These are phyloP conservation scores for Cacatua alba DNA, from an alignment of 2,113 vertebrate genomes.

Conservation along the genomic window DNA sequence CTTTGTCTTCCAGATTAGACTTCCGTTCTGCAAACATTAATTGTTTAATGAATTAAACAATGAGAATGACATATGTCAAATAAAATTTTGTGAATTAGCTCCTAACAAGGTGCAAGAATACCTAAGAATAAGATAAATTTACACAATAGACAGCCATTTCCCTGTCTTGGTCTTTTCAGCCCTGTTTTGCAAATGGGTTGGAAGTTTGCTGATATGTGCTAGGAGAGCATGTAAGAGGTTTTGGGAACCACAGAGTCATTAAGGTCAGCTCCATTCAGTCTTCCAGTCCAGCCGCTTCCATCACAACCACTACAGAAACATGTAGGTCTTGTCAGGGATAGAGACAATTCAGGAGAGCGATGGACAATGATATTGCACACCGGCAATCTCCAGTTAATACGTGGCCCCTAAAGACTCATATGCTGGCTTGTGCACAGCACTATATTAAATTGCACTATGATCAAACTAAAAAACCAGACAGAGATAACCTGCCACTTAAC, in stretches of 20 bases:
- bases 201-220: background rate
- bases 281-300: background rate
- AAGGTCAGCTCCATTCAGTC: background rate
- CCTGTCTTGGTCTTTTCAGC: background rate
- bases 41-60: background rate
- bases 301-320: background rate
- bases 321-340: background rate
- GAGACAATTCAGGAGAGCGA: background rate
- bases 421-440: background rate
- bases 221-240: background rate
- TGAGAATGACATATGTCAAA: background rate
- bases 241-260: background rate
- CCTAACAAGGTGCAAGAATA: background rate
- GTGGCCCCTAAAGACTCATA: background rate
- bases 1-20: background rate
- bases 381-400: background rate
- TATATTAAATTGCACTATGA: background rate
- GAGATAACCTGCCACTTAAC: background rate
- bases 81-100: background rate
- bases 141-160: background rate
- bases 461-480: background rate
- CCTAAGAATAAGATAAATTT: background rate
- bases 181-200: background rate
- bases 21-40: background rate
- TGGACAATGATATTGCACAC: background rate